A percentile compares a stretch with the other conserved stretches of the same genome.
These are phyloP conservation scores for Coenobita brevimanus DNA, from an alignment of 1,140 invertebrate genomes.

Conservation along the genomic window DNA sequence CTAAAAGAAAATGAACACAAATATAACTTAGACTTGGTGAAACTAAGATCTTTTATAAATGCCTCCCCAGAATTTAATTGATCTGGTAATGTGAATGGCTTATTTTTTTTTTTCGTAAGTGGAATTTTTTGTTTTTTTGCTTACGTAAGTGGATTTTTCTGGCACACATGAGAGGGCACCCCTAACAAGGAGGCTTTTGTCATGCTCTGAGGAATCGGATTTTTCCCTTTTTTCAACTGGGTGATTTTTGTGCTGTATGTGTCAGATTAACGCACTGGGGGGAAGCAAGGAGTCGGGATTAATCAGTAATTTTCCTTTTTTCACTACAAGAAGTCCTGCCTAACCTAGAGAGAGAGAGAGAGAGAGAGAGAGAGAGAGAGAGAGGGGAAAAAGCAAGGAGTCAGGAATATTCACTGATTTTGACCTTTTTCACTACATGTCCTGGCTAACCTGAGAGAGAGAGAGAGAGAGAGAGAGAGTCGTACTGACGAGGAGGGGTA, in stretches of 20 bases:
- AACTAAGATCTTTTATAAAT: no score
- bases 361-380: background rate
- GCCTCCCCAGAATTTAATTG: constrained; percentile 46
- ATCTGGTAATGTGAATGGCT: constrained; percentile 56
- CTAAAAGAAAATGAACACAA: no score
- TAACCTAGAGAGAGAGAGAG: background rate
- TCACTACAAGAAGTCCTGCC: no score
- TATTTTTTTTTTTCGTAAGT: constrained; percentile 22
- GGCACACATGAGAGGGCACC: constrained; percentile 20
- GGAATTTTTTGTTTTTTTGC: background rate
- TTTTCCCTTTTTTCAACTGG: background rate
- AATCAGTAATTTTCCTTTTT: no score
- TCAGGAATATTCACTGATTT: no score
- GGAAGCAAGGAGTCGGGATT: background rate
- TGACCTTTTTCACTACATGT: no score
- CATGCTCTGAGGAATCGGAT: constrained; percentile 8
- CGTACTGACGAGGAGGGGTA: no score
- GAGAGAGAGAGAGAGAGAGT: no score
- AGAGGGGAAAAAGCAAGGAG: background rate
- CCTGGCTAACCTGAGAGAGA: no score
- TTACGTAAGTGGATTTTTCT: constrained; percentile 20
- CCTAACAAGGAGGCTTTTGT: constrained; percentile 21
- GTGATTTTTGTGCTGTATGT: background rate
- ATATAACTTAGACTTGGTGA: no score
- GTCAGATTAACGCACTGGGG: background rate